These are phyloP conservation scores for Calidris pygmaea DNA, from an alignment of 2,113 vertebrate genomes.

Conservation along the genomic window DNA sequence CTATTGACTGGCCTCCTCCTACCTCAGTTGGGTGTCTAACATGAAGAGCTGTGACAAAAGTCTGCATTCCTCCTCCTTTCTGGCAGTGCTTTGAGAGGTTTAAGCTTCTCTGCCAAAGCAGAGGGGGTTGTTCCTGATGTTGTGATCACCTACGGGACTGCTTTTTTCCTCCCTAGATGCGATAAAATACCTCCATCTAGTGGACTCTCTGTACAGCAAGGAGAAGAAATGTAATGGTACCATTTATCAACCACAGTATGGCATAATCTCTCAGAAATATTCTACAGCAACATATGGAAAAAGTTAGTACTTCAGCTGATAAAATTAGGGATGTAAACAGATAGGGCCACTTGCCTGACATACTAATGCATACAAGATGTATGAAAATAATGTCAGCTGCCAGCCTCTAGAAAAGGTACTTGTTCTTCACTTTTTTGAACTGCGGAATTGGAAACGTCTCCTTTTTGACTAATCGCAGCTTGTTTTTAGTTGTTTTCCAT, in stretches of 20 bases:
- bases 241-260: not conserved
- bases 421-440: not conserved
- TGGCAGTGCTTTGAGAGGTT: not conserved
- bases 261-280: not conserved
- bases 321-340: not conserved
- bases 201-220: conserved; percentile 11
- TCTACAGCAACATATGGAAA: not conserved
- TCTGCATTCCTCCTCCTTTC: not conserved
- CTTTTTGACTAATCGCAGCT: not conserved
- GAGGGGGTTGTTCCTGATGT: not conserved
- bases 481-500: not conserved
- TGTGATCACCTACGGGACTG: not conserved
- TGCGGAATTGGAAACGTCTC: not conserved
- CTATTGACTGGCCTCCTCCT: not conserved
- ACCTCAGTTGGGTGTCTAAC: not conserved
- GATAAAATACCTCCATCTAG: conserved; percentile 70
- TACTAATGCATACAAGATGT: not conserved
- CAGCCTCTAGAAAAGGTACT: not conserved
- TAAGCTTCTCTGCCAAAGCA: conserved; percentile 5
- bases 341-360: not conserved
- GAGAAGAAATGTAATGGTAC: not conserved
- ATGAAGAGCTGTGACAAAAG: not conserved
- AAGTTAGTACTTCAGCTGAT: not conserved
- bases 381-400: not conserved
- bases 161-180: not conserved